Evolutionary conservation across 2,113 vertebrate genomes (phyloP).

Genomic region (Petrocephalus zakoni): DNA sequence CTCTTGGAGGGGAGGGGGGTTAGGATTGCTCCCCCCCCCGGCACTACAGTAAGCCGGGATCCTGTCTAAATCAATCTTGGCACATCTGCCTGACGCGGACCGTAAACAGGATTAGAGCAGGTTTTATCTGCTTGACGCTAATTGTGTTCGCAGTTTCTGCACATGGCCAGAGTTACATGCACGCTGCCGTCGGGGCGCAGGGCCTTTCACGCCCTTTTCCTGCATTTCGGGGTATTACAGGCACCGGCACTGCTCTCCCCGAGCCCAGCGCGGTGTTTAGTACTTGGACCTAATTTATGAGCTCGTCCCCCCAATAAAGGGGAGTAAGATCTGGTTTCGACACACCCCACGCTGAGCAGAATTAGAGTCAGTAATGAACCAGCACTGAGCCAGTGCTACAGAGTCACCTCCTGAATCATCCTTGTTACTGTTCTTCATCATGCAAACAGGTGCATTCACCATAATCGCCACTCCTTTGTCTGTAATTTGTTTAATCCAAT

Average conservation of each 20-base stretch:
- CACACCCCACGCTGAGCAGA: conserved; percentile 49
- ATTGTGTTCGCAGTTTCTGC: conserved; percentile 80
- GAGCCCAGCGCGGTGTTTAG: conserved; percentile 41
- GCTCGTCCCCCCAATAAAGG: conserved; percentile 53
- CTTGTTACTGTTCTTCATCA: neutral
- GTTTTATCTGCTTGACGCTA: conserved; percentile 86
- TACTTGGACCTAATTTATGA: conserved; percentile 50
- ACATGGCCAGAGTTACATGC: conserved; percentile 70
- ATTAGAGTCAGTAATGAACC: conserved; percentile 36
- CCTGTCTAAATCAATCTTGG: conserved; percentile 82
- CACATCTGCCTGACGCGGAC: conserved; percentile 83
- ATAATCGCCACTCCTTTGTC: neutral
- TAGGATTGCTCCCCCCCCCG: conserved; percentile 53
- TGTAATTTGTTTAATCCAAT: conserved; percentile 4
- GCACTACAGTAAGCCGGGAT: conserved; percentile 73
- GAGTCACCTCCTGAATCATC: neutral
- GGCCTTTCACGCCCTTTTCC: neutral
- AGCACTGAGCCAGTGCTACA: neutral
- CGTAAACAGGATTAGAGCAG: conserved; percentile 86
- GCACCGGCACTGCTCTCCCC: neutral
- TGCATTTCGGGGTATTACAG: neutral
- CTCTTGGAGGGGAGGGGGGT: conserved; percentile 46
- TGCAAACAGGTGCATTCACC: neutral
- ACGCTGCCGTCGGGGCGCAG: conserved; percentile 17
- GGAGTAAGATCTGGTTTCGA: conserved; percentile 57